These are phyloP conservation scores for Eristalis arbustorum DNA, from an alignment of 2,888 invertebrate species.

Conservation along the genomic window DNA sequence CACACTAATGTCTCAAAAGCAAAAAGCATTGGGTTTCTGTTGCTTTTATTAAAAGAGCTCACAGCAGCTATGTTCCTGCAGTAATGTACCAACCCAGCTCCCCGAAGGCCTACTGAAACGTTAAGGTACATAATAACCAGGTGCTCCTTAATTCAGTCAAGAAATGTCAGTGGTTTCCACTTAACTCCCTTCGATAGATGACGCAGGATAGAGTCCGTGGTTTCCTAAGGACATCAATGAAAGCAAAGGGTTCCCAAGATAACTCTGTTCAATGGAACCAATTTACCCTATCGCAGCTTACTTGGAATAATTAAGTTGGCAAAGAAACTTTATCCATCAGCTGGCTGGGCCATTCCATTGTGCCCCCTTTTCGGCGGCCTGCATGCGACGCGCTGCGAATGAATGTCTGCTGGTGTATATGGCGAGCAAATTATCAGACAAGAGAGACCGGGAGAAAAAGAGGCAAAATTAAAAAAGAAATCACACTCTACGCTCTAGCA, in stretches of 20 bases:
- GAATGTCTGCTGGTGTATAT: not conserved
- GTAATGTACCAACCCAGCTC: too few relatives aligned
- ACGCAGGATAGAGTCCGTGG: too few relatives aligned
- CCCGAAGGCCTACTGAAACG: too few relatives aligned
- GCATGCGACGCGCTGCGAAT: not conserved
- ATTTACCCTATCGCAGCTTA: conserved; percentile 11
- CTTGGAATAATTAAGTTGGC: conserved; percentile 23
- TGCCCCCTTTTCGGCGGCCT: not conserved
- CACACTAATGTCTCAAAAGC: too few relatives aligned
- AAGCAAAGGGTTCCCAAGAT: not conserved
- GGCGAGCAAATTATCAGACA: conserved; percentile 7
- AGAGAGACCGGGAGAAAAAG: conserved; percentile 1
- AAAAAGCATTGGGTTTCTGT: too few relatives aligned
- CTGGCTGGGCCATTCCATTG: not conserved
- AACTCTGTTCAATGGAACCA: not conserved
- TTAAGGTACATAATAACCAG: too few relatives aligned
- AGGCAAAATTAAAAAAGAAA: conserved; percentile 13
- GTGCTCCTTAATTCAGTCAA: too few relatives aligned
- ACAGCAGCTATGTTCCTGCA: too few relatives aligned
- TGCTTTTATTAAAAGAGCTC: too few relatives aligned
- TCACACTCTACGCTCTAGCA: conserved; percentile 46
- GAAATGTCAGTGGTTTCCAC: not conserved
- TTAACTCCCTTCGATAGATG: not conserved
- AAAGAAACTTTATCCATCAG: conserved; percentile 42
- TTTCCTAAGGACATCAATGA: not conserved